These are phyloP conservation scores for Pampus argenteus DNA, from an alignment of 2,797 vertebrate species.

Conservation along the genomic window DNA sequence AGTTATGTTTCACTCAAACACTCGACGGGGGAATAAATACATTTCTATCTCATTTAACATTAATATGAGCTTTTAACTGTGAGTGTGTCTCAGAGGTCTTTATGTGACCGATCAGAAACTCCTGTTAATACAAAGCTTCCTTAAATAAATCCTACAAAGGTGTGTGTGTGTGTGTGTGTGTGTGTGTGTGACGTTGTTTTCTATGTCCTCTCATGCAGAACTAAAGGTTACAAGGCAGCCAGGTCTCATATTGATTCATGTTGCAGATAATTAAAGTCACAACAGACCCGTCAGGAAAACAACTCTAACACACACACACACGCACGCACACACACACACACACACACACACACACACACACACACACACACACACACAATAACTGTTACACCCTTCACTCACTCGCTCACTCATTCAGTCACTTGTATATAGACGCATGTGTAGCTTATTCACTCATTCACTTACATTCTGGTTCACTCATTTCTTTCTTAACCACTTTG, in stretches of 20 bases:
- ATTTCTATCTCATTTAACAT: too few species aligned
- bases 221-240: slow-evolving; percentile 53
- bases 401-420: not conserved
- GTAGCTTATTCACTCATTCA: not conserved
- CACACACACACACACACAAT: not conserved
- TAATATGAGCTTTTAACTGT: too few species aligned
- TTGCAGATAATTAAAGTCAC: slow-evolving; percentile 65
- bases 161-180: slow-evolving; percentile 16
- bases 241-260: slow-evolving; percentile 55
- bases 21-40: too few species aligned
- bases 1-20: too few species aligned
- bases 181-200: slow-evolving; percentile 27
- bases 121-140: too few species aligned
- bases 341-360: slow-evolving; percentile 10
- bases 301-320: slow-evolving; percentile 3
- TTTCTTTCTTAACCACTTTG: too few species aligned
- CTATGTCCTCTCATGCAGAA: slow-evolving; percentile 52
- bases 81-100: too few species aligned
- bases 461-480: not conserved
- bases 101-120: too few species aligned
- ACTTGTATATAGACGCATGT: not conserved
- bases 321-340: slow-evolving; percentile 1
- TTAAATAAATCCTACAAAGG: too few species aligned
- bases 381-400: not conserved
- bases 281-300: slow-evolving; percentile 41